A percentile compares a stretch with the other conserved stretches of the same genome.
These are phyloP conservation scores for Monoplex corrugatus DNA, from an alignment of 2,888 invertebrate genomes.

Conservation along the genomic window DNA sequence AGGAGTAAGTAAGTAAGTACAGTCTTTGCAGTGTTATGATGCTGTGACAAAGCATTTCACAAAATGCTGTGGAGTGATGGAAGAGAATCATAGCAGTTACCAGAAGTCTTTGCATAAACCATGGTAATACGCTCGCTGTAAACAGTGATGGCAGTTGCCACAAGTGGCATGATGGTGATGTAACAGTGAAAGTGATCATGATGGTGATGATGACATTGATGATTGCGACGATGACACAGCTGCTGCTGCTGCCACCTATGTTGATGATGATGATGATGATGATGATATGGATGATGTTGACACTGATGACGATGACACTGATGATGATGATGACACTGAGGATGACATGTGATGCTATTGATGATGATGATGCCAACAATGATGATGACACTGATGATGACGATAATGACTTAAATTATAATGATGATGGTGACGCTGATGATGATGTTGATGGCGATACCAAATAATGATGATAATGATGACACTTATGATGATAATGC, in stretches of 20 bases:
- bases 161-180: not conserved
- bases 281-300: not conserved
- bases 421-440: not conserved
- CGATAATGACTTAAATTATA: not conserved
- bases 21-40: too few species aligned
- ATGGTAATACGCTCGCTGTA: too few species aligned
- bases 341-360: not conserved
- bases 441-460: not conserved
- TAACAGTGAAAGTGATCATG: not conserved
- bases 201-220: not conserved
- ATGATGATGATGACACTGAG: not conserved
- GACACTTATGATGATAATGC: conserved; percentile 15
- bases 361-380: not conserved
- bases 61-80: too few species aligned
- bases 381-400: not conserved
- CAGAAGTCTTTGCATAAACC: too few species aligned
- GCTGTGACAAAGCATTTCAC: too few species aligned
- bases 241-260: too few species aligned
- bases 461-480: not conserved
- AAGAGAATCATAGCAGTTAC: too few species aligned
- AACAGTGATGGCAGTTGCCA: too few species aligned
- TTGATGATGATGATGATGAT: not conserved
- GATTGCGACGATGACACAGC: not conserved
- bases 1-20: too few species aligned
- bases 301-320: not conserved